Percentiles rank a stretch among this genome's conserved stretches.
Conservation (phyloP, 2,888 invertebrate genomes). For the Pterobdella sp. region DNA sequence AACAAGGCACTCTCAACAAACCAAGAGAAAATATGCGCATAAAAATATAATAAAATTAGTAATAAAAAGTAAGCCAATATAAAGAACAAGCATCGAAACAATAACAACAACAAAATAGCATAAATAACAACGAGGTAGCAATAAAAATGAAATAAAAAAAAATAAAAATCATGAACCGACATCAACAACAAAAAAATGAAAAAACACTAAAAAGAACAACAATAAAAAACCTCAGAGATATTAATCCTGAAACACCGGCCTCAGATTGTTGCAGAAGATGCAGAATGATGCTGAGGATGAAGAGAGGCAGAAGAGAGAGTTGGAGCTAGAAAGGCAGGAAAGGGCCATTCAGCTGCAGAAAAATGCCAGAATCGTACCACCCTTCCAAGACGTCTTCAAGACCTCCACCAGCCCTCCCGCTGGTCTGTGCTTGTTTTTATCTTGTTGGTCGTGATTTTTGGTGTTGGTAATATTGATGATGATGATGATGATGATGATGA, state of each 20-base stretch:
- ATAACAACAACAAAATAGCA: too few relatives aligned
- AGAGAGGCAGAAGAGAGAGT: slow-evolving; percentile 22
- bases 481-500: neutral
- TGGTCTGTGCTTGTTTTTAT: neutral
- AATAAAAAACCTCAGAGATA: neutral
- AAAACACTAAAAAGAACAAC: neutral
- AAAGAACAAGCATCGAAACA: too few relatives aligned
- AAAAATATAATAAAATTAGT: too few relatives aligned
- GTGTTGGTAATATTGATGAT: neutral
- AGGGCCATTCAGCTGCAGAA: slow-evolving; percentile 22
- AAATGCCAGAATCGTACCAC: slow-evolving; percentile 27
- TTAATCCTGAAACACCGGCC: too few relatives aligned
- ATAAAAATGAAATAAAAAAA: too few relatives aligned
- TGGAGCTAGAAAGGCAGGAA: slow-evolving; percentile 9
- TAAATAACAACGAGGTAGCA: too few relatives aligned
- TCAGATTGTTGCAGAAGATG: slow-evolving; percentile 32
- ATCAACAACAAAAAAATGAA: neutral
- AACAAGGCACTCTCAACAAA: too few relatives aligned
- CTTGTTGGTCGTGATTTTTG: neutral
- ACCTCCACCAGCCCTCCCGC: neutral
- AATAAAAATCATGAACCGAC: neutral
- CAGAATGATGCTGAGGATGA: slow-evolving; percentile 35
- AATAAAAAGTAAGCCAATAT: too few relatives aligned
- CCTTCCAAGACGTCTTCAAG: slow-evolving; percentile 25
- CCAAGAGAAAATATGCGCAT: too few relatives aligned